phyloP scores from a whole-genome alignment of 2,113 vertebrate species.

The Nothobranchius furzeri region DNA sequence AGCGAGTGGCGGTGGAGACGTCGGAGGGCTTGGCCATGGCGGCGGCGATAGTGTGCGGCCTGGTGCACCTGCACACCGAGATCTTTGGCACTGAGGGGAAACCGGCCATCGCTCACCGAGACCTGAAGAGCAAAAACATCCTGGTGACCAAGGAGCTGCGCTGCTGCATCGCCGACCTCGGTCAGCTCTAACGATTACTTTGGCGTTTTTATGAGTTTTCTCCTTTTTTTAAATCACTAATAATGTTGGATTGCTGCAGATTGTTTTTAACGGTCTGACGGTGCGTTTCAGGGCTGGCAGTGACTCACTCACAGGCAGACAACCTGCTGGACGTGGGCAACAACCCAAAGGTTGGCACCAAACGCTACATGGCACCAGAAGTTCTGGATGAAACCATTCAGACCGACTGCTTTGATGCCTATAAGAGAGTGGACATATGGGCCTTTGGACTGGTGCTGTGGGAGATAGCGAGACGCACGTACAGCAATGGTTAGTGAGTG shows the following conservation, averaged over 20 bases:
- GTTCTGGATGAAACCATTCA: constrained; percentile 83
- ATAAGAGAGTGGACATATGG: constrained; percentile 85
- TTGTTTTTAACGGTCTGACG: neutral
- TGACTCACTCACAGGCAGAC: constrained; percentile 82
- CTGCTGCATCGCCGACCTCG: constrained; percentile 85
- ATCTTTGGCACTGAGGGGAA: constrained; percentile 84
- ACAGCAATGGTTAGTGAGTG: constrained; percentile 78
- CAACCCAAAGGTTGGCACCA: constrained; percentile 84
- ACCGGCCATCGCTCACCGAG: constrained; percentile 82
- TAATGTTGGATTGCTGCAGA: too few relatives aligned
- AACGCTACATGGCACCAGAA: constrained; percentile 84
- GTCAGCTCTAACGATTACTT: constrained; percentile 53
- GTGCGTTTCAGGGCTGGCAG: constrained; percentile 75
- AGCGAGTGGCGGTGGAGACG: constrained; percentile 80
- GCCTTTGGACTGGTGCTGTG: constrained; percentile 83
- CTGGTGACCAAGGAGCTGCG: constrained; percentile 83
- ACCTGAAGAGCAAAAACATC: constrained; percentile 85
- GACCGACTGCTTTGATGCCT: constrained; percentile 83
- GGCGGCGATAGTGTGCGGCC: constrained; percentile 77
- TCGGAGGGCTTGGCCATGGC: constrained; percentile 81
- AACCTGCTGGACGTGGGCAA: constrained; percentile 83
- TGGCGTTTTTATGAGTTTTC: neutral
- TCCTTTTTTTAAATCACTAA: too few relatives aligned
- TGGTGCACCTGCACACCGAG: constrained; percentile 83
- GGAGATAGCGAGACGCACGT: constrained; percentile 82